Percentiles rank a stretch among this genome's conserved stretches.
Evolutionary conservation across 2,797 vertebrate species (phyloP).

Genomic region (Coilia nasus): DNA sequence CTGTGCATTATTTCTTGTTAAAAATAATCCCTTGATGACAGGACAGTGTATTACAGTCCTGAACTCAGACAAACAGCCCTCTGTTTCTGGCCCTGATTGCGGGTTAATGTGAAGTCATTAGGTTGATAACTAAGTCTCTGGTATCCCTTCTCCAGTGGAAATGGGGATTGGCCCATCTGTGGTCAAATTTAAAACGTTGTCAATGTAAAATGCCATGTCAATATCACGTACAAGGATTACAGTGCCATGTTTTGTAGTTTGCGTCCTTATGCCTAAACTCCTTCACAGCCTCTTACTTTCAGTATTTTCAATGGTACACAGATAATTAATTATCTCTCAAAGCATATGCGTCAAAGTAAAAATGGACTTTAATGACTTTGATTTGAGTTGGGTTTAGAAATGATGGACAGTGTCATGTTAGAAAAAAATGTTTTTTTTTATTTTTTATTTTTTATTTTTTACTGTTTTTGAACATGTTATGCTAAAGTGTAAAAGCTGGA

Average conservation of each 20-base stretch:
- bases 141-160: background rate
- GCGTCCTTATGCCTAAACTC: slow-evolving; percentile 22
- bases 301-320: slow-evolving; percentile 35
- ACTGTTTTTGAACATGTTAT: no score
- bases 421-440: no score
- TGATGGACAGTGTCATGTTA: no score
- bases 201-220: background rate
- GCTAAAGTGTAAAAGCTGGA: no score
- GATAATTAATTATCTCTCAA: slow-evolving; percentile 36
- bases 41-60: background rate
- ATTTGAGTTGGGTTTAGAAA: slow-evolving; percentile 34
- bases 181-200: background rate
- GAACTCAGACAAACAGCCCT: background rate
- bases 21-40: background rate
- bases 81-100: background rate
- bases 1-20: background rate
- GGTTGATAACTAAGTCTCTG: background rate
- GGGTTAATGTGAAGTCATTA: slow-evolving; percentile 6
- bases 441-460: no score
- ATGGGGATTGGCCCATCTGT: background rate
- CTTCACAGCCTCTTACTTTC: slow-evolving; percentile 24
- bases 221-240: background rate
- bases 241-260: slow-evolving; percentile 7
- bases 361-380: slow-evolving; percentile 34
- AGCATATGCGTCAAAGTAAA: slow-evolving; percentile 44